Evolutionary conservation across 30 jellyfish, hydroid and myxozoan genomes (phyloP).

Genomic region (Rhopilema esculentum): DNA sequence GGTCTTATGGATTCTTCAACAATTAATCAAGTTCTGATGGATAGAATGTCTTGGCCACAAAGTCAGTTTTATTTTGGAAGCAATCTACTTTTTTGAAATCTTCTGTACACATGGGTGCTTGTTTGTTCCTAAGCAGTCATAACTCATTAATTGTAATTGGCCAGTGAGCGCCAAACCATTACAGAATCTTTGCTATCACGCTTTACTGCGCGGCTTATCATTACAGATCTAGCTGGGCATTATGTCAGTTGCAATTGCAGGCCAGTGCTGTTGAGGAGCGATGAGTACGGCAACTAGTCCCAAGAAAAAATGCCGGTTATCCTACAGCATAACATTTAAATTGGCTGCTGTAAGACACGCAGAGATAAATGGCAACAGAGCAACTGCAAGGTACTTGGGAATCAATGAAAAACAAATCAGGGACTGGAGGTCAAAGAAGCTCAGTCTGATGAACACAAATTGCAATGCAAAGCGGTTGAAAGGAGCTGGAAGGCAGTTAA

Average conservation of each 20-base stretch:
- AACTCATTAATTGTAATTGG: slow-evolving; percentile 39
- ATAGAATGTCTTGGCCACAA: too few species aligned
- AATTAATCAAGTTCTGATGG: too few species aligned
- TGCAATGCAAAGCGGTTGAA: slow-evolving; percentile 92
- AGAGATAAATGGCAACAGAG: slow-evolving; percentile 94
- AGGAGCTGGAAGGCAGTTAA: slow-evolving; percentile 91
- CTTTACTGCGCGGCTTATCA: slow-evolving; percentile 87
- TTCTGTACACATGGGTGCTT: neutral
- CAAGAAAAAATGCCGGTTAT: slow-evolving; percentile 67
- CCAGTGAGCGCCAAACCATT: slow-evolving; percentile 80
- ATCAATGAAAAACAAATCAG: slow-evolving; percentile 88
- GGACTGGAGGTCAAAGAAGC: slow-evolving; percentile 94
- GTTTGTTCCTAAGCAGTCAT: slow-evolving; percentile 5
- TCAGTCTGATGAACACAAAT: slow-evolving; percentile 82
- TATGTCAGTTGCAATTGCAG: slow-evolving; percentile 60
- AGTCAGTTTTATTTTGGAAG: too few species aligned
- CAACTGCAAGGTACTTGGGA: slow-evolving; percentile 92
- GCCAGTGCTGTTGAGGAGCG: slow-evolving; percentile 1
- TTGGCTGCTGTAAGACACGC: slow-evolving; percentile 92
- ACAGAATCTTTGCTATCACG: slow-evolving; percentile 73
- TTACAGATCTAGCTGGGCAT: slow-evolving; percentile 56
- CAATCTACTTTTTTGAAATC: neutral
- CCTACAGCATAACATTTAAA: slow-evolving; percentile 88
- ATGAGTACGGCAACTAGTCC: slow-evolving; percentile 38
- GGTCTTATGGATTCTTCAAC: too few species aligned